A percentile compares a stretch with the other conserved stretches of the same genome.
Conservation (phyloP, 2,113 vertebrate genomes). For the Lutjanus erythropterus region DNA sequence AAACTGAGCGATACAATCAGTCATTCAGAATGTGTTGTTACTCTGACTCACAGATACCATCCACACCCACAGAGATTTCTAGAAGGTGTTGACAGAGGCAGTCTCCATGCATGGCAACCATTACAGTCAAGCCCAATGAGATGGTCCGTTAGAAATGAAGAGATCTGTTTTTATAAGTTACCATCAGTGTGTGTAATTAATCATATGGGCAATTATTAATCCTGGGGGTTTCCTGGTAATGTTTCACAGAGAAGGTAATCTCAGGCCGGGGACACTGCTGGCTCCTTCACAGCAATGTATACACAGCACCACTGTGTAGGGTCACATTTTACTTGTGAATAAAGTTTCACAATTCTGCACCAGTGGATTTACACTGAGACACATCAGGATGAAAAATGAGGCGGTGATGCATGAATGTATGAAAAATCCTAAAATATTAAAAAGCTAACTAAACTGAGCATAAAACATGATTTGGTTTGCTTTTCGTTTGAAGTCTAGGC, state of each 20-base stretch:
- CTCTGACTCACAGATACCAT: background rate
- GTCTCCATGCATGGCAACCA: constrained; percentile 54
- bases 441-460: background rate
- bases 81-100: constrained; percentile 64
- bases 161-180: constrained; percentile 57
- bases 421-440: constrained; percentile 4
- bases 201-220: constrained; percentile 74
- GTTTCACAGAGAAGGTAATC: constrained; percentile 51
- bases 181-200: constrained; percentile 70
- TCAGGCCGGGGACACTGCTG: constrained; percentile 16
- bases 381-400: background rate
- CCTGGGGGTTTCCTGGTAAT: constrained; percentile 46
- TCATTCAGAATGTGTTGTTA: background rate
- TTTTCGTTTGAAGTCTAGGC: constrained; percentile 16
- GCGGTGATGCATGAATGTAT: background rate
- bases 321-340: constrained; percentile 7
- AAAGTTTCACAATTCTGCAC: background rate
- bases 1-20: too few relatives aligned
- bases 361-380: background rate
- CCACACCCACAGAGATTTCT: constrained; percentile 7
- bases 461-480: background rate
- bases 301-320: background rate
- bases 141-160: constrained; percentile 64
- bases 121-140: constrained; percentile 58
- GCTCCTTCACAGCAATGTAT: constrained; percentile 16